Conservation (phyloP, 1,140 invertebrate genomes). For the Stegodyphus mimosarum region DNA sequence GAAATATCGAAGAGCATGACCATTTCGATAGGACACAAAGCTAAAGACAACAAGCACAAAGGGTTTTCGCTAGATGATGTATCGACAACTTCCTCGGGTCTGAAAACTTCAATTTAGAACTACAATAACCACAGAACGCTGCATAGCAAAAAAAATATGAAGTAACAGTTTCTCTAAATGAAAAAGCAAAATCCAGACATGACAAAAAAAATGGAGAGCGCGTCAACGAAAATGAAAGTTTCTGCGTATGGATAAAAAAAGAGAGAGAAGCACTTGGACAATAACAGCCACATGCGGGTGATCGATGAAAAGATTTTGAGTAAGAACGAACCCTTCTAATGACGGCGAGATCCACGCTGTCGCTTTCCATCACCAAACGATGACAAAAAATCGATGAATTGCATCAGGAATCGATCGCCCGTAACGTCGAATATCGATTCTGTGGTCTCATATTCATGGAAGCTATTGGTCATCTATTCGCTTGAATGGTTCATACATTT, state of each 20-base stretch:
- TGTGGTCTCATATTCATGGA: slow-evolving; percentile 38
- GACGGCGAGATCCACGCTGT: slow-evolving; percentile 32
- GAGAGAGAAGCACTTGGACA: slow-evolving; percentile 1
- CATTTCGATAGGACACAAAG: no score
- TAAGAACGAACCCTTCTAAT: slow-evolving; percentile 37
- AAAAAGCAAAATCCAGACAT: background rate
- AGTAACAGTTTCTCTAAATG: background rate
- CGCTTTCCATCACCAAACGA: slow-evolving; percentile 43
- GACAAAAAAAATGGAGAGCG: slow-evolving; percentile 1
- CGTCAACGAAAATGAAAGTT: slow-evolving; percentile 21
- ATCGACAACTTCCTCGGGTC: no score
- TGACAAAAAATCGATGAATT: slow-evolving; percentile 53
- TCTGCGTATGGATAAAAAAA: slow-evolving; percentile 8
- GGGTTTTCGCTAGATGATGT: no score
- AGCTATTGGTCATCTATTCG: slow-evolving; percentile 43
- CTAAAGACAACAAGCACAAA: no score
- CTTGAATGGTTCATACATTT: background rate
- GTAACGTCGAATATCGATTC: slow-evolving; percentile 36
- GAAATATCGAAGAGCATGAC: no score
- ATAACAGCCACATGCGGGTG: slow-evolving; percentile 26
- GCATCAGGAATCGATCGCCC: slow-evolving; percentile 49
- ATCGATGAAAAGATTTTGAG: slow-evolving; percentile 31
- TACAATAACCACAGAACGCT: no score
- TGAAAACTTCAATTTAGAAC: no score
- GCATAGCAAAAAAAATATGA: background rate